Conservation (phyloP, 2,797 vertebrate species). For the Sebastes cheni region DNA sequence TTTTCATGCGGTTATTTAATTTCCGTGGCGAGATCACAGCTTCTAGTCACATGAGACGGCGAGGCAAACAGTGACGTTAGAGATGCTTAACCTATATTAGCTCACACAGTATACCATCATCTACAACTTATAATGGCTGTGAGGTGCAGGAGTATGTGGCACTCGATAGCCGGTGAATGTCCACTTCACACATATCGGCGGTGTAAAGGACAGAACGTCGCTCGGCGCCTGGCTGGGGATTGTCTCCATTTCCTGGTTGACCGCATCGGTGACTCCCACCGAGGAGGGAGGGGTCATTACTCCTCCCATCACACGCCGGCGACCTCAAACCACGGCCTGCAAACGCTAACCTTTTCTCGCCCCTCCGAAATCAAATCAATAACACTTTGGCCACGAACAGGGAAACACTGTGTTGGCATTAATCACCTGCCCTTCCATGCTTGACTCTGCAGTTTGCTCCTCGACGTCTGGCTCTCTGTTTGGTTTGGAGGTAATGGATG, state of each 20-base stretch:
- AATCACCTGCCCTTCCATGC: conserved; percentile 79
- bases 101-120: neutral
- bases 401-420: conserved; percentile 76
- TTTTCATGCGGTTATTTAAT: conserved; percentile 32
- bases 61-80: neutral
- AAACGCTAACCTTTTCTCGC: conserved; percentile 78
- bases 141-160: conserved; percentile 49
- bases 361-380: conserved; percentile 80
- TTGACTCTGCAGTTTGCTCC: conserved; percentile 75
- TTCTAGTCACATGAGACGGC: neutral
- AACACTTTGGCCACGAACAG: conserved; percentile 77
- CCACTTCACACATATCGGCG: conserved; percentile 72
- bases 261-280: conserved; percentile 58
- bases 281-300: conserved; percentile 65
- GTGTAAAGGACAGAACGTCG: conserved; percentile 66
- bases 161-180: conserved; percentile 66
- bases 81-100: neutral
- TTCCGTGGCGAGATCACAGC: conserved; percentile 8
- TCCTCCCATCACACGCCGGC: conserved; percentile 62
- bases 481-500: conserved; percentile 57
- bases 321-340: conserved; percentile 72
- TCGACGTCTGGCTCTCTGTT: conserved; percentile 52
- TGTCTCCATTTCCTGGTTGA: conserved; percentile 84
- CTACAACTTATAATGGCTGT: conserved; percentile 34
- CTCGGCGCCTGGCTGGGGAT: conserved; percentile 67